phyloP scores from a whole-genome alignment of 2,113 vertebrate species.

The Nibea albiflora region DNA sequence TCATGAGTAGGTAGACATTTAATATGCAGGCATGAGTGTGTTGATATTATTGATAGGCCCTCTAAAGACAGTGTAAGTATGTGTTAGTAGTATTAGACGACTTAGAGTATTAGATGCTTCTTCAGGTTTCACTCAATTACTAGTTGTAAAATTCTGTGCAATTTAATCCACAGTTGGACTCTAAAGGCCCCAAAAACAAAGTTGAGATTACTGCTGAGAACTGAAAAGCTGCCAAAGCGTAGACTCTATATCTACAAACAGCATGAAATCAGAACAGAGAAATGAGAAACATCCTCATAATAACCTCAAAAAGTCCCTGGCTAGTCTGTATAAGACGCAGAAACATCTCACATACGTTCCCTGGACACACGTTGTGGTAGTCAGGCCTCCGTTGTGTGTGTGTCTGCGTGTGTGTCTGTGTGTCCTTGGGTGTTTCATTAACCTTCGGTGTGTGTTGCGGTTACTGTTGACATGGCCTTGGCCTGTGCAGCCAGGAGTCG shows the following conservation, averaged over 20 bases:
- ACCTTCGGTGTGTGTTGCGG: constrained; percentile 99
- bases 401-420: constrained; percentile 13
- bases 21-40: not conserved
- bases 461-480: constrained; percentile 99
- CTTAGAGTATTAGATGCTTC: not conserved
- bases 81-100: constrained; percentile 47
- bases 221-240: not conserved
- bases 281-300: not conserved
- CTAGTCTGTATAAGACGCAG: not conserved
- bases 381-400: not conserved
- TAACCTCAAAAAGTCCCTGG: no score
- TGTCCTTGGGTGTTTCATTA: constrained; percentile 1
- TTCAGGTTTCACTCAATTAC: not conserved
- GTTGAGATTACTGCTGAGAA: not conserved
- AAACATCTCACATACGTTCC: not conserved
- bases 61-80: constrained; percentile 16
- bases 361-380: not conserved
- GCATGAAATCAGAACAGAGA: not conserved
- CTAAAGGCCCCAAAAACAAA: not conserved
- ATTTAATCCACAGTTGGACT: not conserved
- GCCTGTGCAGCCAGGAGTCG: constrained; percentile 97
- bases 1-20: not conserved
- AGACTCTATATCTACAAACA: not conserved
- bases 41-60: not conserved
- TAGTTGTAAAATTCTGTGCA: not conserved